Evolutionary conservation across 1,140 invertebrate genomes (phyloP).

Genomic region (Plutomurus gul): DNA sequence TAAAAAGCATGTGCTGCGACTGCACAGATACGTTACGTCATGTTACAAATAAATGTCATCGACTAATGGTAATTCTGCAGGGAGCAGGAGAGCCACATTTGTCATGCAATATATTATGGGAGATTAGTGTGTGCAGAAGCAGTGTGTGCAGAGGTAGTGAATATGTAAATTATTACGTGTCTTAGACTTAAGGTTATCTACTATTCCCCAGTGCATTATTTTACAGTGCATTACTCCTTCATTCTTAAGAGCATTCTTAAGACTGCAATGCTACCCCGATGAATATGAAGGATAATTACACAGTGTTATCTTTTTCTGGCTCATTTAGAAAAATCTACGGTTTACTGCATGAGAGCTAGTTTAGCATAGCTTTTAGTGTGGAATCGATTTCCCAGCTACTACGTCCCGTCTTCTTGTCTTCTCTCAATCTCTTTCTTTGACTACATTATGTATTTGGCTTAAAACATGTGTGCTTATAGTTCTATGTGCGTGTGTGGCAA

Average conservation of each 20-base stretch:
- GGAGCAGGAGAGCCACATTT: slow-evolving; percentile 4
- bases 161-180: too few relatives aligned
- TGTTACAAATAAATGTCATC: slow-evolving; percentile 16
- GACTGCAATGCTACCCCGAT: slow-evolving; percentile 20
- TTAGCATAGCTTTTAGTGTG: neutral
- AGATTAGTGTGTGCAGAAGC: neutral
- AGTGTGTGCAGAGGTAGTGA: too few relatives aligned
- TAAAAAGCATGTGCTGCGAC: neutral
- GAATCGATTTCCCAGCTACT: too few relatives aligned
- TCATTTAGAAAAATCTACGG: slow-evolving; percentile 34
- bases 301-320: slow-evolving; percentile 32
- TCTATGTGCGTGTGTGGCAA: too few relatives aligned
- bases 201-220: neutral
- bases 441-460: too few relatives aligned
- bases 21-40: slow-evolving; percentile 7
- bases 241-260: neutral
- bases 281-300: slow-evolving; percentile 32
- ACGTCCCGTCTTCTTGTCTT: too few relatives aligned
- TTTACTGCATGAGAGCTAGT: slow-evolving; percentile 6
- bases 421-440: too few relatives aligned
- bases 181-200: neutral
- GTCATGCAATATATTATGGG: neutral
- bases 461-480: too few relatives aligned
- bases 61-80: neutral
- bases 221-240: neutral